These are phyloP conservation scores for Diaperis boleti DNA, from an alignment of 2,888 invertebrate genomes.

Conservation along the genomic window DNA sequence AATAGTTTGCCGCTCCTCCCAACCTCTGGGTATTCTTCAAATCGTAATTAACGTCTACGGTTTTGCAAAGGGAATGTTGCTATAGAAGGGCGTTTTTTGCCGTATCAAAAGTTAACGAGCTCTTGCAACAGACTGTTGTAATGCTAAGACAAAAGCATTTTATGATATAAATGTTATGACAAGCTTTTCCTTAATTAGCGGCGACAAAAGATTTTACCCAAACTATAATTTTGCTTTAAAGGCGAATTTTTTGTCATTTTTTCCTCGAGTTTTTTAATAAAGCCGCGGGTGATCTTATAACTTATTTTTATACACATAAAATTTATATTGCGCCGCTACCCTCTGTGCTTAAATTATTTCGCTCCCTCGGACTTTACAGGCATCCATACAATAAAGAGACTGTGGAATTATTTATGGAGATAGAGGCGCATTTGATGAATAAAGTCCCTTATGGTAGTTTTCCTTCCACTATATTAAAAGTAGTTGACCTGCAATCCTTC, in stretches of 20 bases:
- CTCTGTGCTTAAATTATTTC: slow-evolving; percentile 30
- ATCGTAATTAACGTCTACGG: background rate
- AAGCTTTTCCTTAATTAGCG: slow-evolving; percentile 9
- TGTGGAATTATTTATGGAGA: slow-evolving; percentile 23
- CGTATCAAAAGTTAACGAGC: background rate
- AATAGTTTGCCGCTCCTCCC: background rate
- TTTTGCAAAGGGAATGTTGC: background rate
- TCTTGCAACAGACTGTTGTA: background rate
- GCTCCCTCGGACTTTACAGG: background rate
- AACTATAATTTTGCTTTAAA: background rate
- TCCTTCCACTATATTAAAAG: background rate
- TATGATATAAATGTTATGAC: background rate
- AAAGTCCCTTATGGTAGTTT: background rate
- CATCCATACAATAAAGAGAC: slow-evolving; percentile 28
- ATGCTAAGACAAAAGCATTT: slow-evolving; percentile 2
- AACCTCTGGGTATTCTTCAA: background rate
- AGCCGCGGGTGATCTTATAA: background rate
- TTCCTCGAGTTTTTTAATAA: slow-evolving; percentile 14
- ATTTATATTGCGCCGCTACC: slow-evolving; percentile 17
- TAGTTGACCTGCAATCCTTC: too few species aligned
- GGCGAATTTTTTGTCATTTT: too few species aligned
- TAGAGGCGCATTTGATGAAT: slow-evolving; percentile 11
- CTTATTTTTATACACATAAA: background rate
- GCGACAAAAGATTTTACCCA: background rate
- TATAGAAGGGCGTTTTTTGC: background rate